Evolutionary conservation across 2,888 invertebrate genomes (phyloP), one percentile per base, ranked within the genome.

Genomic region (Aphodius sticticus): DNA sequence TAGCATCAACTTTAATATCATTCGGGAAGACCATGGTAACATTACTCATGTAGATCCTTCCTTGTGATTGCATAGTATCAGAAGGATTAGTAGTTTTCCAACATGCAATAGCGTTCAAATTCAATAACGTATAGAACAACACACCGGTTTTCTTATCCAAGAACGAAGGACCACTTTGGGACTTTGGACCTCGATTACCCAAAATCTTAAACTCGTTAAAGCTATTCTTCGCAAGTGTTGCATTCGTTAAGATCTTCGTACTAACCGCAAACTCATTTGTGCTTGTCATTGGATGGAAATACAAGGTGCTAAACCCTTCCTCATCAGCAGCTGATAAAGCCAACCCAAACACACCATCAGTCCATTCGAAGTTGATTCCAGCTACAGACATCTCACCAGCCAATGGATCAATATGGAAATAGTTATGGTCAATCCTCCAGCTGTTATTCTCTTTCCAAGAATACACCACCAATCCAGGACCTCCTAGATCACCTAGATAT

Each of bases 201-300:
- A 95, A 87, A 0, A 91, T 85, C 85, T 93, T 93, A 84, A 94
- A 95, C 14, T 94, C 92, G 6, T 92, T 89, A 84, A 92, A 95
- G 0, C 88, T 89, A n/a, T 81, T 72, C 26, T 90, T 87, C 36
- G 92, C 85, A 5, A 92, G 85, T 0, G 91, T 90, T 83, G 92
- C 90, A 83, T 94, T 93, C 37, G 93, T 91, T 53, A 95, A 88
- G 75, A 93, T 90, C 83, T 91, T 91, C 0, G 95, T 95, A 3
- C 92, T 94, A 0, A 96, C 95, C 0, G 93, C 88, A 86, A 95
- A 96, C 86, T 96, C 96, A 86, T 94, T 92, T 80, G 92, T 94
- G 83, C 96, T 95, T 2, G 94, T 93, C 87, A 96, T 91, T 0
- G 96, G 94, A 86, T 96, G 96, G 90, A 96, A 96, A 85, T 94